A percentile compares a stretch with the other conserved stretches of the same genome.
phyloP scores from a whole-genome alignment of 1,140 invertebrate genomes.

The Lucilia sericata region DNA sequence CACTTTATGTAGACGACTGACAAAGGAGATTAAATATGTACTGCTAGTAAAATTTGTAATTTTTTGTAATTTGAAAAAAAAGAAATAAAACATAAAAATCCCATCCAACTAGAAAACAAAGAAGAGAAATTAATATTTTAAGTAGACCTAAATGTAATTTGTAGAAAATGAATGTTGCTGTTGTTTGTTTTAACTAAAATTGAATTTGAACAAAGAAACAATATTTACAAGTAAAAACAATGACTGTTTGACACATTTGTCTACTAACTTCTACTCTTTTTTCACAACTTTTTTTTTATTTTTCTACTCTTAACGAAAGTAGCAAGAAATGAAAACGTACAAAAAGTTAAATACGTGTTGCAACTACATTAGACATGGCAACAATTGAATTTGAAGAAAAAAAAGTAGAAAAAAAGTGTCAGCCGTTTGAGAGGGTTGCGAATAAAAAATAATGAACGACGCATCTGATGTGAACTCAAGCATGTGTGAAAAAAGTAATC shows the following conservation, averaged over 20 bases:
- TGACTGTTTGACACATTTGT: slow-evolving; percentile 21
- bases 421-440: too few species aligned
- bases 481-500: slow-evolving; percentile 26
- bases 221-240: background rate
- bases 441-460: background rate
- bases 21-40: background rate
- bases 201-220: background rate
- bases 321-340: background rate
- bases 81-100: background rate
- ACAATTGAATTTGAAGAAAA: too few species aligned
- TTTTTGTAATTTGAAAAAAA: slow-evolving; percentile 12
- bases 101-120: background rate
- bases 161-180: background rate
- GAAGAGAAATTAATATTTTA: slow-evolving; percentile 21
- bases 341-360: background rate
- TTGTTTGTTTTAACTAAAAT: background rate
- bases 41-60: background rate
- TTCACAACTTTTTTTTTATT: background rate
- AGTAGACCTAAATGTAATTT: slow-evolving; percentile 8
- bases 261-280: slow-evolving; percentile 11
- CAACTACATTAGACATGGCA: background rate
- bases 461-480: slow-evolving; percentile 26
- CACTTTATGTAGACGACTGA: background rate
- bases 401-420: too few species aligned
- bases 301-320: background rate